Evolutionary conservation across 2,797 vertebrate genomes (phyloP).

Genomic region (Oreonectes daqikongensis): DNA sequence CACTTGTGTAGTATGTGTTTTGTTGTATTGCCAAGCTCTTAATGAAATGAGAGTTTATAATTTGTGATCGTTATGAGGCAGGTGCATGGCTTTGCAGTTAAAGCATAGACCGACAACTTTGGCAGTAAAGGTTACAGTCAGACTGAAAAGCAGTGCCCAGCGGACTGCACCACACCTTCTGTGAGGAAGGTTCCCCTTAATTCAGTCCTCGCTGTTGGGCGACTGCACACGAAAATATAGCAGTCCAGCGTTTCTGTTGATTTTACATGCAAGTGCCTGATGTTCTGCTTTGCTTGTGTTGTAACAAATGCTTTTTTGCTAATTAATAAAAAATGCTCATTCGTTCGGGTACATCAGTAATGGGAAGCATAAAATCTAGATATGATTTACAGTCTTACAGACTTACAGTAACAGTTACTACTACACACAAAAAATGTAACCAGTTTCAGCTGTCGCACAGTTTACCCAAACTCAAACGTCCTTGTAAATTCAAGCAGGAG

Average conservation of each 20-base stretch:
- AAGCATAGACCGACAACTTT: slow-evolving; percentile 65
- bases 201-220: slow-evolving; percentile 22
- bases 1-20: background rate
- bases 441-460: background rate
- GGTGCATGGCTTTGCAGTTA: slow-evolving; percentile 58
- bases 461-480: background rate
- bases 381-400: background rate
- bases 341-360: background rate
- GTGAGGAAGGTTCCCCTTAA: slow-evolving; percentile 44
- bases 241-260: background rate
- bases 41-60: background rate
- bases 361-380: background rate
- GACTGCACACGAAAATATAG: background rate
- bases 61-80: slow-evolving; percentile 9
- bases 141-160: slow-evolving; percentile 47
- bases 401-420: no score
- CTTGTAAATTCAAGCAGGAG: background rate
- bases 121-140: slow-evolving; percentile 59
- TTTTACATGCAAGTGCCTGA: slow-evolving; percentile 5
- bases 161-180: slow-evolving; percentile 10
- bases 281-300: background rate
- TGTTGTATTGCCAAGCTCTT: background rate
- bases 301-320: background rate
- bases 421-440: background rate
- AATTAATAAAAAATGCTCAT: background rate